A percentile compares a stretch with the other conserved stretches of the same genome.
Evolutionary conservation across 2,888 invertebrate genomes (phyloP).

Genomic region (Aelia acuminata): DNA sequence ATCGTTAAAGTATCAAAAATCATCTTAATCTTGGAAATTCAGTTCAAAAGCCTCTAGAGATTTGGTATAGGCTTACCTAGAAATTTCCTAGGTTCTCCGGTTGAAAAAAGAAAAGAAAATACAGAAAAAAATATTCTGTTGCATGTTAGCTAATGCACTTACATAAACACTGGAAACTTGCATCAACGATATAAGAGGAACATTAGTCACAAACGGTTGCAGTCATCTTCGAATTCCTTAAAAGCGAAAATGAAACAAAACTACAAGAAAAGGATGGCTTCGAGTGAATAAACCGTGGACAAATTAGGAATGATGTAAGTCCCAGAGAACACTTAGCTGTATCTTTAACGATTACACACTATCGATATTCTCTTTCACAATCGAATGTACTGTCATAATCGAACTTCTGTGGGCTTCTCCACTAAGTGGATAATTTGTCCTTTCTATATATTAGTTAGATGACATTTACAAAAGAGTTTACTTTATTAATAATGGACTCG

Average conservation of each 20-base stretch:
- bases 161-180: not conserved
- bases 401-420: not conserved
- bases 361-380: not conserved
- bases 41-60: too few relatives aligned
- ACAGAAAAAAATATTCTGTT: too few relatives aligned
- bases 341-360: not conserved
- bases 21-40: too few relatives aligned
- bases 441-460: not conserved
- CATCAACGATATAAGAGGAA: not conserved
- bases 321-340: not conserved
- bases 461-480: not conserved
- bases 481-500: too few relatives aligned
- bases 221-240: conserved; percentile 12
- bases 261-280: not conserved
- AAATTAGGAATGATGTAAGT: not conserved
- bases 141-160: not conserved
- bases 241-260: not conserved
- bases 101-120: too few relatives aligned
- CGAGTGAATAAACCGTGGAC: not conserved
- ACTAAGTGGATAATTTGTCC: not conserved
- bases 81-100: too few relatives aligned
- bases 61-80: too few relatives aligned
- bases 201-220: not conserved
- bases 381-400: conserved; percentile 10
- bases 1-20: too few relatives aligned